These are phyloP conservation scores for Caenorhabditis elegans DNA, from an alignment of 1,140 invertebrate genomes.

Conservation along the genomic window WBcel235 BX284606.5:15095001-15095500, in stretches of 20 bases:
- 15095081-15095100: neutral
- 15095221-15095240: neutral
- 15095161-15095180: neutral
- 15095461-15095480: constrained; percentile 51
- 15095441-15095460: constrained; percentile 56
- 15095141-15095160: constrained; percentile 16
- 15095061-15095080: neutral
- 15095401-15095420: neutral
- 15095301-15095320: neutral
- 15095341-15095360: constrained; percentile 18
- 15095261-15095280: neutral
- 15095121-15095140: neutral
- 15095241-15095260: neutral
- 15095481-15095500: constrained; percentile 57
- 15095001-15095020: too few species aligned
- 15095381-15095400: neutral
- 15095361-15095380: neutral
- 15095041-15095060: neutral
- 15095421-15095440: neutral
- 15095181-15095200: neutral
- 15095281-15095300: neutral
- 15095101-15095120: neutral
- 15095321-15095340: neutral
- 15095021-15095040: neutral
- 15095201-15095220: neutral